Evolutionary conservation across 2,888 invertebrate genomes (phyloP).

Genomic region (Agapostemon virescens): DNA sequence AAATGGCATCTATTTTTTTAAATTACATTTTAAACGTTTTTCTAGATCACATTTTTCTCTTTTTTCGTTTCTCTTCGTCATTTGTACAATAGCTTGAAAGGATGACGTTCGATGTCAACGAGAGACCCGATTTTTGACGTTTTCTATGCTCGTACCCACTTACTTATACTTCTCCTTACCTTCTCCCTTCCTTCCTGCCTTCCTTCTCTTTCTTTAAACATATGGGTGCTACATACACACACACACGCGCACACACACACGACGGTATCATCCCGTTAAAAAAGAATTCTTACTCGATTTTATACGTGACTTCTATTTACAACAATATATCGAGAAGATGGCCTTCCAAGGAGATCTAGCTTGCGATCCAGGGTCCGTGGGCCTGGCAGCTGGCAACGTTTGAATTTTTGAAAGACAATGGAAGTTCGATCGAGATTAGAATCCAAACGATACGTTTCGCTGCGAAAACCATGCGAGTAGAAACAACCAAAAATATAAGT

Average conservation of each 20-base stretch:
- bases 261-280: conserved; percentile 77
- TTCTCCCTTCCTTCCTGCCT: conserved; percentile 11
- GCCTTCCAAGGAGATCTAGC: conserved; percentile 72
- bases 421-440: background rate
- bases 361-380: conserved; percentile 55
- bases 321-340: conserved; percentile 73
- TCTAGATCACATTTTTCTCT: conserved; percentile 54
- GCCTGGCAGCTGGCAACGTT: conserved; percentile 29
- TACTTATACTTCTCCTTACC: conserved; percentile 35
- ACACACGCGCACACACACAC: conserved; percentile 66
- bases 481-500: conserved; percentile 6
- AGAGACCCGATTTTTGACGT: conserved; percentile 65
- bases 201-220: conserved; percentile 62
- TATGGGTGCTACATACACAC: conserved; percentile 74
- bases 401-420: conserved; percentile 46
- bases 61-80: conserved; percentile 36
- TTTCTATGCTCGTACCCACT: conserved; percentile 72
- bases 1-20: conserved; percentile 51
- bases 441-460: background rate
- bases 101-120: conserved; percentile 52
- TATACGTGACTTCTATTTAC: conserved; percentile 75
- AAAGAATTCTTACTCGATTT: conserved; percentile 72
- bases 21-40: conserved; percentile 53
- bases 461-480: background rate
- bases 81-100: conserved; percentile 50